Evolutionary conservation across 2,797 vertebrate species (phyloP), one percentile per base, ranked within the genome.

Genomic region (Falco columbarius): DNA sequence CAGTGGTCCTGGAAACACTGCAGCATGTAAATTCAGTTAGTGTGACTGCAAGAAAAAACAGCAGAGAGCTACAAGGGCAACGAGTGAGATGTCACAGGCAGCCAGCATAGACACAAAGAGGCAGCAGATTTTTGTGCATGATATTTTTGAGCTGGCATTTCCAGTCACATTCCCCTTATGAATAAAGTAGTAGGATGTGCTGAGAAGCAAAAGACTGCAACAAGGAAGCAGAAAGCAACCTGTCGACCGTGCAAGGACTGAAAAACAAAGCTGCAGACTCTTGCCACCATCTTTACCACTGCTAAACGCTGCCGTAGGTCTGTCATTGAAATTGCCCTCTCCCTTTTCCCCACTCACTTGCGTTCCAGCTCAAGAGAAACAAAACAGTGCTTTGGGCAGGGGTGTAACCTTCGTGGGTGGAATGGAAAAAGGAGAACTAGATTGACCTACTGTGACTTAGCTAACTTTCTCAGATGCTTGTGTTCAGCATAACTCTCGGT

Each of bases 21-120:
- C 65, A 6, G 92, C 88, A 95, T 89, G 90, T 96, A 97, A 96
- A 97, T 97, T 97, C 93, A 94, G 95, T 95, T 97, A 96, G 92
- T 86, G 96, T 85, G 91, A 95, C 90, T 90, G 73, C 67, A 92
- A 67, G 71, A 62, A 92, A 95, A 62, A 40, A 27, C 56, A 94
- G 67, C 76, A 89, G 58, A 65, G 73, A 92, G 79, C 83, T 96
- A 76, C 94, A 95, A 95, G 97, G 93, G 89, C 95, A 91, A 55
- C 0, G 54, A 95, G 71, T 83, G 91, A 97, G 95, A 93, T 95
- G 94, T 97, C 96, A 96, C 67, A 94, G 86, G 58, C 91, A 96
- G 68, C 76, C 77, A 70, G 92, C 49, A 65, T 8, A 97, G 92
- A 92, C 94, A 95, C 88, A 96, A 89, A 89, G 76, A 94, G 71